Evolutionary conservation across 2,113 vertebrate genomes (phyloP).

Genomic region (Myotis lucifugus): DNA sequence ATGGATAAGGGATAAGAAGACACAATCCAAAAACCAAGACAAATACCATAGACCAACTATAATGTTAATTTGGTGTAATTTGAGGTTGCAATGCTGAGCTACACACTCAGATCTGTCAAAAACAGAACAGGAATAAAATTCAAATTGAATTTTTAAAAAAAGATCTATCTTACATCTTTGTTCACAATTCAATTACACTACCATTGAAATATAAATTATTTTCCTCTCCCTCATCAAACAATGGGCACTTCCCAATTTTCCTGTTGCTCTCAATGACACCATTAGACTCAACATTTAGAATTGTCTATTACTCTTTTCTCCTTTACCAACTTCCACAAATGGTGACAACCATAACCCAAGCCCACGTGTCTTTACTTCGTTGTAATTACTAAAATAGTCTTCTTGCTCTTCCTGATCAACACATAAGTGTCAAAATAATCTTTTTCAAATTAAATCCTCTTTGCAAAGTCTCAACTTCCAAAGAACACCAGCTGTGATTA

Average conservation of each 20-base stretch:
- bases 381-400: not conserved
- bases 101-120: not conserved
- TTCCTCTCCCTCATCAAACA: not conserved
- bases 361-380: not conserved
- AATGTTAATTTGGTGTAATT: not conserved
- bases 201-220: conserved; percentile 12
- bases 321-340: not conserved
- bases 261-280: not conserved
- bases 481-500: conserved; percentile 19
- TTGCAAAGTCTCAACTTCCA: not conserved
- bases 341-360: not conserved
- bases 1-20: not conserved
- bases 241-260: not conserved
- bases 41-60: not conserved
- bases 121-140: not conserved
- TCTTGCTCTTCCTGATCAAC: not conserved
- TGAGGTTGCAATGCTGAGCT: not conserved
- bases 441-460: not conserved
- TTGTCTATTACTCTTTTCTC: not conserved
- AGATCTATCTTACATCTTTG: not conserved
- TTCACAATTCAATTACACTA: not conserved
- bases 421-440: not conserved
- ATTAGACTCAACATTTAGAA: not conserved
- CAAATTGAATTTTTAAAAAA: not conserved
- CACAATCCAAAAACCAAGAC: not conserved